A percentile compares a stretch with the other conserved stretches of the same genome.
phyloP scores from a whole-genome alignment of 2,113 vertebrate species.

The Anas platyrhynchos region DNA sequence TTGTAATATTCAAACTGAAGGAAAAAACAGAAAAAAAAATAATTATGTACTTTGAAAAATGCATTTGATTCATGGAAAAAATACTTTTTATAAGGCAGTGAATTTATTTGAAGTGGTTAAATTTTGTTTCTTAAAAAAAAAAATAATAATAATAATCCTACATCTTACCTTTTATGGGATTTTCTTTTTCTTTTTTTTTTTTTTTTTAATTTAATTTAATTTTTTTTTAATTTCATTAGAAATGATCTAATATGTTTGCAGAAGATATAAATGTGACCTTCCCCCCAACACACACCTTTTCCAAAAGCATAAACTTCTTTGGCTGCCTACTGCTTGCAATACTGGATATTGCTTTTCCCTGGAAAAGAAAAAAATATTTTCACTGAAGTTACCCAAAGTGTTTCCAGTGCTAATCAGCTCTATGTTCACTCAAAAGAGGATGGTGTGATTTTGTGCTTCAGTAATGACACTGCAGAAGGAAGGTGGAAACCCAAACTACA shows the following conservation, averaged over 20 bases:
- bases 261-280: background rate
- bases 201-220: no score
- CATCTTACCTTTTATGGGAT: background rate
- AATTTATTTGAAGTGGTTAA: background rate
- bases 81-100: background rate
- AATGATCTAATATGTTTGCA: background rate
- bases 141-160: background rate
- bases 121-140: background rate
- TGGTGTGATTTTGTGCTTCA: background rate
- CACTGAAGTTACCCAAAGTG: background rate
- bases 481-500: background rate
- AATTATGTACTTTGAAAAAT: background rate
- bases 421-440: background rate
- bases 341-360: background rate
- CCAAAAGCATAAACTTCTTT: background rate
- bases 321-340: background rate
- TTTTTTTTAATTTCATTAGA: background rate
- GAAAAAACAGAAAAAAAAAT: background rate
- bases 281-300: background rate
- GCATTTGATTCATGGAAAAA: slow-evolving; percentile 23
- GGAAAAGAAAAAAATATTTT: background rate
- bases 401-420: background rate
- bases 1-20: background rate
- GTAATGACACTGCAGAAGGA: background rate
- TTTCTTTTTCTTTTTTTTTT: background rate